phyloP scores from a whole-genome alignment of 2,888 invertebrate species.

The Tetranychus piercei region DNA sequence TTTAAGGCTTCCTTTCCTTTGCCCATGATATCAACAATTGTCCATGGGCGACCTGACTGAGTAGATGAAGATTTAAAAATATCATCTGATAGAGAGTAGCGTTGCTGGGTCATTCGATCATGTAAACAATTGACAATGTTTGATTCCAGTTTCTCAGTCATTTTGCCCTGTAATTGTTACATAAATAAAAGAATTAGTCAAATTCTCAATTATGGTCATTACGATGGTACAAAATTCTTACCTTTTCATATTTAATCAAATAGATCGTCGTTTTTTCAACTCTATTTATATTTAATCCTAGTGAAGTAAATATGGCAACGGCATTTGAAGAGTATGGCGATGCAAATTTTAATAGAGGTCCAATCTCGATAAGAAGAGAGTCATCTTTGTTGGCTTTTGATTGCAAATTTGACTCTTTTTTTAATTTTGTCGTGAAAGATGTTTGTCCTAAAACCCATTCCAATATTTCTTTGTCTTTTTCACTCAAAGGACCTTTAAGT shows the following conservation, averaged over 20 bases:
- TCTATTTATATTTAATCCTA: constrained; percentile 53
- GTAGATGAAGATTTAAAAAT: constrained; percentile 45
- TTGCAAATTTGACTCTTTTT: not conserved
- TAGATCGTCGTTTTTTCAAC: constrained; percentile 67
- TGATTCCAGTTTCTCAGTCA: not conserved
- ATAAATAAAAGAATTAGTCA: constrained; percentile 21
- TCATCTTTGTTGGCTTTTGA: not conserved
- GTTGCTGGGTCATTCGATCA: constrained; percentile 83
- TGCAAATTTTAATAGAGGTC: constrained; percentile 53
- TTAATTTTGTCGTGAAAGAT: not conserved
- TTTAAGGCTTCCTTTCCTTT: constrained; percentile 20
- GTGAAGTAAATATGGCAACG: constrained; percentile 72
- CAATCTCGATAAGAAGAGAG: not conserved
- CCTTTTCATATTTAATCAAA: constrained; percentile 32
- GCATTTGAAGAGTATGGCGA: constrained; percentile 91
- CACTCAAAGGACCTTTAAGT: not conserved
- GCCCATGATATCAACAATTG: constrained; percentile 35
- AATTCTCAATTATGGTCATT: not conserved
- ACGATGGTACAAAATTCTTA: not conserved
- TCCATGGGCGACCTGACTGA: constrained; percentile 38
- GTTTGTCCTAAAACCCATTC: not conserved
- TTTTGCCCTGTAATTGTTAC: constrained; percentile 14
- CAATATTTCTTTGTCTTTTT: not conserved
- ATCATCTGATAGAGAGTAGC: constrained; percentile 47
- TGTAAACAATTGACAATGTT: constrained; percentile 39